Base-by-base conservation (phyloP, 2,888 invertebrate genomes). In the Nasonia oneida region DNA sequence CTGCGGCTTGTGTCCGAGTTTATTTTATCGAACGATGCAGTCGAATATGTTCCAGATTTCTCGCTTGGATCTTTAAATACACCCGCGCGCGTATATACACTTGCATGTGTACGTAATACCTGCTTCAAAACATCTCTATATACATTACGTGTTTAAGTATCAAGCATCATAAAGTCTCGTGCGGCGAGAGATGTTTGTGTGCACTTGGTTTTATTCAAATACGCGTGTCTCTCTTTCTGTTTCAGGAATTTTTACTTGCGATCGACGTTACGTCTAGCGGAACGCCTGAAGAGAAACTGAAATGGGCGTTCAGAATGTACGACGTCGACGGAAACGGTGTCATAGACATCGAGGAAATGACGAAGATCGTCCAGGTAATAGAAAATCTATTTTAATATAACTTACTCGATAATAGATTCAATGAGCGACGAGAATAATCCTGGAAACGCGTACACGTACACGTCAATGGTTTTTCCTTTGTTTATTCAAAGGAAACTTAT, bases 301-400 rank as follows among this genome's bases (percentile, higher is more conserved):
- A 99, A 94, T 99, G 99, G 98, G 99, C 99, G 88, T 99, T 99
- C 95, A 96, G 98, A 93, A 98, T 99, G 98, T 99, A 99, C 94
- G 99, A 99, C 94, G 99, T 99, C 73, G 99, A 99, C 94, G 98
- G 98, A 77, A 99, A 99, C 93, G 99, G 99, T 87, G 98, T 98
- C 91, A 99, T 99, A 94, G 99, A 99, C 94, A 98, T 98, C 91
- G 98, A 98, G 94, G 99, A 99, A 95, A 99, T 99, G 99, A 98
- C 98, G 89, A 99, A 99, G 96, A 99, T 99, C 93, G 99, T 99
- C 89, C 98, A 99, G 97, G 99, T 98, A 94, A 87, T 74, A 29
- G 77, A 64, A 23, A 64, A 29, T 64, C 12, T n/a, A 64, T 64
- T 64, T 64, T 29, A 64, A 64, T 23, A 64, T 2, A 29, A 14